Evolutionary conservation across 2,888 invertebrate genomes (phyloP), one percentile per base, ranked within the genome.

Genomic region (Hirtodrosophila alboralis): DNA sequence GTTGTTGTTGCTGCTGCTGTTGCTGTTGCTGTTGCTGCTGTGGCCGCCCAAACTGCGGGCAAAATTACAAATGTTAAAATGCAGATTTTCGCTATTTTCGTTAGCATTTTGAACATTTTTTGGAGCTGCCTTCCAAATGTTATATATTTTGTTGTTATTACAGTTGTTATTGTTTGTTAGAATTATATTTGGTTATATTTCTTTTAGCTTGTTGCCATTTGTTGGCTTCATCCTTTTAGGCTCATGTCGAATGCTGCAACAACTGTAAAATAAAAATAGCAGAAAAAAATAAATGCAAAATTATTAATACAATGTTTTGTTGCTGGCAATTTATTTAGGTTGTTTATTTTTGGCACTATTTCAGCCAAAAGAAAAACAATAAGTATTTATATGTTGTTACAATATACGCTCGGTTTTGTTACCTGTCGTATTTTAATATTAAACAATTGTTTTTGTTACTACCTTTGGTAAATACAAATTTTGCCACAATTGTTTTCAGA

Each of bases 51-150:
- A 64, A 66, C 71, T 30, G 61, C 58, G 54, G 63, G 48, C 60
- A 71, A 68, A 70, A 86, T 84, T 78, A 75, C 68, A 75, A 83
- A 77, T 74, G 75, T 75, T 59, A 86, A 79, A 77, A 86, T 77
- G 70, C 69, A 79, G 56, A 87, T 64, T 77, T 78, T 84, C 26
- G 49, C 60, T 27, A 64, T 53, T 70, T 69, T 74, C 45, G 67
- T 37, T 61, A 77, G 62, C 86, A 87, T 89, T 85, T 86, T 73
- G 63, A 53, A 48, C 31, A 52, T 51, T 51, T 10, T 18, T 31
- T 43, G 27, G 27, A 27, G n/a, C 16, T n/a, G 9, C 33, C 44
- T 36, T 41, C 10, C 30, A 44, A 38, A 34, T 37, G 33, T 45
- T 21, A n/a, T n/a, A n/a, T 47, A 43, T 49, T 18, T 52, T 44